Conservation (phyloP, 2,888 invertebrate genomes). For the Latrodectus elegans region DNA sequence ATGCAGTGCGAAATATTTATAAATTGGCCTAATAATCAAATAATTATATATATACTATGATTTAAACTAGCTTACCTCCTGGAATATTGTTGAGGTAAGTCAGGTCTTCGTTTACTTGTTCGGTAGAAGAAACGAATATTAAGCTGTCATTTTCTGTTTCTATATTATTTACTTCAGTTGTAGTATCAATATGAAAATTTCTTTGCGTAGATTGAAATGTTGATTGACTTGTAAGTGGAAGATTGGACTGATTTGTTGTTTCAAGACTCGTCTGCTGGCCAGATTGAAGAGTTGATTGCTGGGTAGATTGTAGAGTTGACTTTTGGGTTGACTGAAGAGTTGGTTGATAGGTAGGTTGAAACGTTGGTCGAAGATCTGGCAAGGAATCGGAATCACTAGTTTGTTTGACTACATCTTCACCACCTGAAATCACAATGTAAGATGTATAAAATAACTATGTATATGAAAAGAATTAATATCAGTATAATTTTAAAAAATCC, state of each 20-base stretch:
- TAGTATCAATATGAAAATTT: neutral
- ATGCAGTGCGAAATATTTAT: too few relatives aligned
- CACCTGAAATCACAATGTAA: constrained; percentile 6
- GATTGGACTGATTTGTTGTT: constrained; percentile 6
- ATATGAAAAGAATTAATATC: too few relatives aligned
- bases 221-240: constrained; percentile 40
- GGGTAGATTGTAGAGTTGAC: neutral
- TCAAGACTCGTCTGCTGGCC: neutral
- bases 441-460: neutral
- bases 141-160: constrained; percentile 33
- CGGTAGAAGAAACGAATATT: constrained; percentile 49
- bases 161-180: neutral
- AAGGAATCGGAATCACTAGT: neutral
- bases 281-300: neutral
- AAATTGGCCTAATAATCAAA: too few relatives aligned
- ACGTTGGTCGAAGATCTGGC: constrained; percentile 45
- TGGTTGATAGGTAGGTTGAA: neutral
- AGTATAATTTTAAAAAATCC: too few relatives aligned
- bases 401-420: constrained; percentile 6
- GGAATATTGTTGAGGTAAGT: constrained; percentile 38
- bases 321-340: neutral
- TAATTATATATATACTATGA: neutral
- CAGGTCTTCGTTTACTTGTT: constrained; percentile 20
- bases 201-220: neutral
- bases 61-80: constrained; percentile 34